A percentile compares a stretch with the other conserved stretches of the same genome.
phyloP scores from a whole-genome alignment of 2,797 vertebrate species.

The Nannoperca obscura region DNA sequence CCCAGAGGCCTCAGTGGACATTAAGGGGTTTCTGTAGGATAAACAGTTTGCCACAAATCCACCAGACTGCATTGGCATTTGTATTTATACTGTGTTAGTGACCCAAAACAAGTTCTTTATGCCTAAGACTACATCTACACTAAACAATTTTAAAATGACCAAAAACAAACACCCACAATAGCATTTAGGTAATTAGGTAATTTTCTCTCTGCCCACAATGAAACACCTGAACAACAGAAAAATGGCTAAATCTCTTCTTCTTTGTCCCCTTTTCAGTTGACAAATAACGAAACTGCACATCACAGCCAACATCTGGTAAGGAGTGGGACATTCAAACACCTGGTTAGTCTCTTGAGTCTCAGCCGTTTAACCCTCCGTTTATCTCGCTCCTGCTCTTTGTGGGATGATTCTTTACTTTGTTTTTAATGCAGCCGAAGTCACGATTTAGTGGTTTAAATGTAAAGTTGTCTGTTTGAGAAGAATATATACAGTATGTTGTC shows the following conservation, averaged over 20 bases:
- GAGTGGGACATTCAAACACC: background rate
- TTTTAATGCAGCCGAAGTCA: background rate
- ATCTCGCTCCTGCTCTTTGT: background rate
- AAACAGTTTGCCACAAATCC: slow-evolving; percentile 14
- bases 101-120: background rate
- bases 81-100: background rate
- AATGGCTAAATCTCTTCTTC: background rate
- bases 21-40: slow-evolving; percentile 9
- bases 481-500: background rate
- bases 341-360: background rate
- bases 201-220: background rate
- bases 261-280: background rate
- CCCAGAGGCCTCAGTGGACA: slow-evolving; percentile 39
- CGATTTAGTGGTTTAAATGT: background rate
- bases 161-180: background rate
- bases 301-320: background rate
- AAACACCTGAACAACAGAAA: background rate
- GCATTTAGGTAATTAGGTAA: background rate
- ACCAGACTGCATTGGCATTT: background rate
- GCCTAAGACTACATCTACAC: background rate
- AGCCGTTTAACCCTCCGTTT: background rate
- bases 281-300: background rate
- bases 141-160: background rate
- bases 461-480: background rate
- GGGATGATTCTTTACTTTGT: background rate